These are phyloP conservation scores for Erannis defoliaria DNA, from an alignment of 2,888 invertebrate species.

Conservation along the genomic window DNA sequence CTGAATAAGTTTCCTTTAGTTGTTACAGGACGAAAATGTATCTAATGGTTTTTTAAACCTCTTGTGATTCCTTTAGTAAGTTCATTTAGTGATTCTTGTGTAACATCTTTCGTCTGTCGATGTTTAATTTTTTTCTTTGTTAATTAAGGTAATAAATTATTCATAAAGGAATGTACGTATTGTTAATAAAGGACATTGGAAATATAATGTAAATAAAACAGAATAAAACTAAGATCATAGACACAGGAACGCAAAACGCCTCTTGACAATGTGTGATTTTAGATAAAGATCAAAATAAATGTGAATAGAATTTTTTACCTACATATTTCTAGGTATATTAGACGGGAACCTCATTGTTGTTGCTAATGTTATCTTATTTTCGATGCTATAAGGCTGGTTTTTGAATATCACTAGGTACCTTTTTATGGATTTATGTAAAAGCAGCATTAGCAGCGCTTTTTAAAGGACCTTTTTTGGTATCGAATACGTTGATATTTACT, in stretches of 20 bases:
- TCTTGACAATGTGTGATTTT: constrained; percentile 65
- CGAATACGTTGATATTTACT: not conserved
- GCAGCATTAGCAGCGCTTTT: not conserved
- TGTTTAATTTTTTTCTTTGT: constrained; percentile 63
- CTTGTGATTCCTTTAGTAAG: constrained; percentile 69
- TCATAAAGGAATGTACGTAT: constrained; percentile 71
- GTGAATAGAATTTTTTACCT: constrained; percentile 79
- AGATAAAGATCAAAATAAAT: constrained; percentile 72
- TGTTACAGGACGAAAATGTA: constrained; percentile 58
- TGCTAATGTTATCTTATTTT: constrained; percentile 41
- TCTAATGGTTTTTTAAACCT: constrained; percentile 44
- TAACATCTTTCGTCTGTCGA: constrained; percentile 59
- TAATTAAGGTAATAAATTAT: constrained; percentile 74
- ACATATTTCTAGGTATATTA: constrained; percentile 74
- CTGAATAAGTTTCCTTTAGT: constrained; percentile 80
- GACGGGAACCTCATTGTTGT: constrained; percentile 71
- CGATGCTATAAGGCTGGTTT: constrained; percentile 42
- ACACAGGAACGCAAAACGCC: constrained; percentile 72
- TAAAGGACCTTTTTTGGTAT: constrained; percentile 17
- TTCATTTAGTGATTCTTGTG: constrained; percentile 62
- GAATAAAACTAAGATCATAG: constrained; percentile 66
- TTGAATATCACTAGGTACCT: constrained; percentile 34
- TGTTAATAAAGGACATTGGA: constrained; percentile 67
- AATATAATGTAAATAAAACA: constrained; percentile 59
- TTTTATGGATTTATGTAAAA: constrained; percentile 23